These are phyloP conservation scores for Hofmannophila pseudospretella DNA, from an alignment of 2,888 invertebrate species.

Conservation along the genomic window DNA sequence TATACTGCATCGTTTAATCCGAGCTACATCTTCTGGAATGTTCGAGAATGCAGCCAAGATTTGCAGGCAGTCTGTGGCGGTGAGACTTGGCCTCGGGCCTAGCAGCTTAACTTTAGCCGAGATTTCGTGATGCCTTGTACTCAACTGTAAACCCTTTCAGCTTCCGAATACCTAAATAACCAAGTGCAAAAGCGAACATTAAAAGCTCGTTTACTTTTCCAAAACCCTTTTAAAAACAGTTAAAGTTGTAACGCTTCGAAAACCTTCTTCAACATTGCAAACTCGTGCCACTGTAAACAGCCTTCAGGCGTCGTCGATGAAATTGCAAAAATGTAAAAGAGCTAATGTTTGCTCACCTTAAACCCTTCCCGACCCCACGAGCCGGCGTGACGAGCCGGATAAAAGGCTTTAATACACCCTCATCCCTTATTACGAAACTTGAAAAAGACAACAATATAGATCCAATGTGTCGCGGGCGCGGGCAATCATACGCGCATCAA, in stretches of 20 bases:
- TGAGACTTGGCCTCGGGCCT: constrained; percentile 69
- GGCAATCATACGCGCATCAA: constrained; percentile 77
- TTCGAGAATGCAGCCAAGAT: constrained; percentile 73
- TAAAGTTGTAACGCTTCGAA: constrained; percentile 56
- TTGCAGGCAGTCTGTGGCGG: constrained; percentile 63
- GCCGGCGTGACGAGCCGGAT: constrained; percentile 76
- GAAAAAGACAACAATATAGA: constrained; percentile 79
- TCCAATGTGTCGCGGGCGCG: constrained; percentile 76
- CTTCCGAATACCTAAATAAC: constrained; percentile 35
- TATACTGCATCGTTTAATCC: constrained; percentile 73
- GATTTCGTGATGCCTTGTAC: constrained; percentile 40
- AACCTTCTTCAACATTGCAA: constrained; percentile 42
- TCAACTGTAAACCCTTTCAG: constrained; percentile 21
- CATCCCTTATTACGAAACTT: constrained; percentile 79
- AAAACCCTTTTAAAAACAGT: constrained; percentile 61
- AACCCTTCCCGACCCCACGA: constrained; percentile 74
- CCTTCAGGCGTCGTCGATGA: constrained; percentile 67
- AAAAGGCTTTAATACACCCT: constrained; percentile 79
- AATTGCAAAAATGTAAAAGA: constrained; percentile 79
- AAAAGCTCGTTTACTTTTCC: constrained; percentile 59
- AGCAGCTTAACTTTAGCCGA: constrained; percentile 51
- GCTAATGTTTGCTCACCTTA: constrained; percentile 78
- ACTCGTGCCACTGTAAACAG: constrained; percentile 61
- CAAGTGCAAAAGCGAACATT: constrained; percentile 45
- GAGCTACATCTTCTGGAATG: constrained; percentile 71